Evolutionary conservation across 2,797 vertebrate genomes (phyloP).

Genomic region (Coregonus suidteri): DNA sequence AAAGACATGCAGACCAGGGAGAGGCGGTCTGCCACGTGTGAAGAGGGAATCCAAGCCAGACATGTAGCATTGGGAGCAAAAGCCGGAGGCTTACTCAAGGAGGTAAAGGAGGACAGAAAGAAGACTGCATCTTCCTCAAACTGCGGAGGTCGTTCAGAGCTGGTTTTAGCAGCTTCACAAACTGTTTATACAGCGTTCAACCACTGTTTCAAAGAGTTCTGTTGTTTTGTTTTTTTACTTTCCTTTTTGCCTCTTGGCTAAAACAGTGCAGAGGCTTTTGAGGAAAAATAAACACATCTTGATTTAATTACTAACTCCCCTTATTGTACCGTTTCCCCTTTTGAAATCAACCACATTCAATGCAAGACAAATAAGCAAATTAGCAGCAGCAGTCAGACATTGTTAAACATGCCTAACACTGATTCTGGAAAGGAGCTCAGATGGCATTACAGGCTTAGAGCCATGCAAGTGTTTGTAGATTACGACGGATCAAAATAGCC

Average conservation of each 20-base stretch:
- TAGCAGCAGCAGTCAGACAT: slow-evolving; percentile 26
- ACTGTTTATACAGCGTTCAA: slow-evolving; percentile 5
- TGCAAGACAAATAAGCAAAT: slow-evolving; percentile 41
- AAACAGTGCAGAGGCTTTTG: slow-evolving; percentile 31
- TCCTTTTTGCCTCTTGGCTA: slow-evolving; percentile 25
- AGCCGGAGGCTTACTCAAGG: slow-evolving; percentile 25
- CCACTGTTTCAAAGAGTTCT: slow-evolving; percentile 22
- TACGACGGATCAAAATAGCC: slow-evolving; percentile 46
- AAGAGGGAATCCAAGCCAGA: slow-evolving; percentile 41
- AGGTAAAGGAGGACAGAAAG: slow-evolving; percentile 29
- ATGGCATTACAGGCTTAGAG: slow-evolving; percentile 21
- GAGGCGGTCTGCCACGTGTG: slow-evolving; percentile 43
- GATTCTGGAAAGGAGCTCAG: slow-evolving; percentile 35
- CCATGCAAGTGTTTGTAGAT: slow-evolving; percentile 45
- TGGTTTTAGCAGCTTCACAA: slow-evolving; percentile 23
- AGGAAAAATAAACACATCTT: slow-evolving; percentile 46
- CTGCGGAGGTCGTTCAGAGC: slow-evolving; percentile 22
- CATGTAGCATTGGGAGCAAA: slow-evolving; percentile 32
- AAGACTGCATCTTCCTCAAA: neutral
- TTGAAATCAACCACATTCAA: slow-evolving; percentile 50
- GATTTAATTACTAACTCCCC: slow-evolving; percentile 50
- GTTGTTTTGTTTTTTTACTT: slow-evolving; percentile 15
- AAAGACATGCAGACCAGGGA: neutral
- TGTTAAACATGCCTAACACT: slow-evolving; percentile 43
- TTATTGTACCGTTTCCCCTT: slow-evolving; percentile 26